phyloP scores from a whole-genome alignment of 1,140 invertebrate species.

The Philopotamus ludificatus region DNA sequence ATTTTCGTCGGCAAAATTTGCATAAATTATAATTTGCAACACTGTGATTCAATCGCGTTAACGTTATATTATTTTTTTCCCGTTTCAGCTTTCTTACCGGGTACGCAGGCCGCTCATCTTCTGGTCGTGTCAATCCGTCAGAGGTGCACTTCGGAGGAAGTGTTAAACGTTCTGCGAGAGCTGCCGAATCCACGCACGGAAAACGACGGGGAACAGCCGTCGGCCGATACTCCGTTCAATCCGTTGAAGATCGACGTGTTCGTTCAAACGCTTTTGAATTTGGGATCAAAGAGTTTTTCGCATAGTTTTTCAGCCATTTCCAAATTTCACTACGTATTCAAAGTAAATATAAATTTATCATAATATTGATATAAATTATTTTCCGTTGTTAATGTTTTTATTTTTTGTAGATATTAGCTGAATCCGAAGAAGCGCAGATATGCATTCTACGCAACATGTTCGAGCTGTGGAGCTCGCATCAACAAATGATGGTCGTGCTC shows the following conservation, averaged over 20 bases:
- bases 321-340: conserved; percentile 94
- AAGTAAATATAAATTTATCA: conserved; percentile 56
- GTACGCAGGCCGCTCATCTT: conserved; percentile 80
- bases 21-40: not conserved
- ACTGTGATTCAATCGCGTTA: too few species aligned
- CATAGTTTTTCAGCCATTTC: conserved; percentile 97
- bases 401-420: conserved; percentile 71
- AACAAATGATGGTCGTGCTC: conserved; percentile 95
- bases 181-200: conserved; percentile 75
- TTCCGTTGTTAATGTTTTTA: not conserved
- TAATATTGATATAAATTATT: conserved; percentile 6
- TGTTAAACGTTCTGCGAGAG: conserved; percentile 83
- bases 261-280: conserved; percentile 88
- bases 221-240: conserved; percentile 69
- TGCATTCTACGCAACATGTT: conserved; percentile 91
- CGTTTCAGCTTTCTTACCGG: conserved; percentile 71
- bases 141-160: conserved; percentile 88
- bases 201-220: conserved; percentile 62
- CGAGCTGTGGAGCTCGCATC: conserved; percentile 91
- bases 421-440: conserved; percentile 94
- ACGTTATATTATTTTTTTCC: conserved; percentile 15
- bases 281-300: conserved; percentile 96
- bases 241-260: conserved; percentile 96
- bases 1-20: too few species aligned
- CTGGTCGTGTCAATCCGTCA: conserved; percentile 82